phyloP scores from a whole-genome alignment of 2,113 vertebrate genomes.

The Anarhynchus alexandrinus region DNA sequence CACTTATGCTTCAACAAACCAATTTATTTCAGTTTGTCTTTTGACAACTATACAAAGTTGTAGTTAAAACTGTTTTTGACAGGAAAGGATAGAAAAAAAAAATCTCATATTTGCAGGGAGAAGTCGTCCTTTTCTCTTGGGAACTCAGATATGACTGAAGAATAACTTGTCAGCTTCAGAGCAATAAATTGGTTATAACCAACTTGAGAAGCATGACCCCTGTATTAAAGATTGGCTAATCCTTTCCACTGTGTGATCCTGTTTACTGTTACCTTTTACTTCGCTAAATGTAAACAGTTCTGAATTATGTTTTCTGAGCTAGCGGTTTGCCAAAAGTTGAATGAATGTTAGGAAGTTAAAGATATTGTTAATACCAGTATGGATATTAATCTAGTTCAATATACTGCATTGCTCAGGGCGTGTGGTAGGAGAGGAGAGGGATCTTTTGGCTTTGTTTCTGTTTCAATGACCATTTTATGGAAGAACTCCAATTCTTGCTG shows the following conservation, averaged over 20 bases:
- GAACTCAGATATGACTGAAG: background rate
- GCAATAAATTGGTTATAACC: background rate
- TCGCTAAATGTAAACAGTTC: background rate
- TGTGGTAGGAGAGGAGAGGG: background rate
- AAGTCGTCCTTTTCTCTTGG: background rate
- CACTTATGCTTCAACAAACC: background rate
- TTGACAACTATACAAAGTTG: background rate
- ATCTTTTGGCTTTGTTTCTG: background rate
- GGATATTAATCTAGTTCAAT: background rate
- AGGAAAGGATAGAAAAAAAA: background rate
- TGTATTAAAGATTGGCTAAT: background rate
- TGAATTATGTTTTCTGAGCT: background rate
- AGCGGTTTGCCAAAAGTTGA: background rate
- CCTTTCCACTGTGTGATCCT: background rate
- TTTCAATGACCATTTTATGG: background rate
- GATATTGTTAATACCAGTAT: background rate
- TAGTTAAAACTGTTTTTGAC: background rate
- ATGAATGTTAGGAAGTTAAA: background rate
- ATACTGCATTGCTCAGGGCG: background rate
- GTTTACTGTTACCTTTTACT: background rate
- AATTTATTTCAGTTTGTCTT: background rate
- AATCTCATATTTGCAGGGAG: background rate
- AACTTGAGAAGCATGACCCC: background rate
- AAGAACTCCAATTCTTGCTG: background rate
- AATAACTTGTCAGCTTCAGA: background rate